Conservation (phyloP, 2,113 vertebrate genomes). For the Heterotis niloticus region DNA sequence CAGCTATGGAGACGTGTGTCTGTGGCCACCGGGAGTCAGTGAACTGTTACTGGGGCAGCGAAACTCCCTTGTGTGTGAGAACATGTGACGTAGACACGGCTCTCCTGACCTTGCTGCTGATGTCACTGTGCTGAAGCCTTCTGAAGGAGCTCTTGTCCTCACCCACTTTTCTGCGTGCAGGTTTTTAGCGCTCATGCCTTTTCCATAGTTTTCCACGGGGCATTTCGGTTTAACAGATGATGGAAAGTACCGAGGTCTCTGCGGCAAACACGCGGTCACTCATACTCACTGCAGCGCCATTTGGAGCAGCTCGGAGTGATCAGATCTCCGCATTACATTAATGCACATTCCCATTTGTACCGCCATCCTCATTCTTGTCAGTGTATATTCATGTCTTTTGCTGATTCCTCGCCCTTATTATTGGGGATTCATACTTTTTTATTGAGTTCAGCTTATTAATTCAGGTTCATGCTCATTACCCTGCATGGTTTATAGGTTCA, state of each 20-base stretch:
- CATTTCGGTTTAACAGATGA: neutral
- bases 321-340: neutral
- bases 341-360: neutral
- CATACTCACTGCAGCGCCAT: no score
- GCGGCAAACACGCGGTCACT: no score
- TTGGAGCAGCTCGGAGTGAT: no score
- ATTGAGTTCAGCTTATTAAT: constrained; percentile 11
- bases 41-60: no score
- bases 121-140: no score
- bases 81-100: no score
- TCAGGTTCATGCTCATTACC: constrained; percentile 10
- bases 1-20: no score
- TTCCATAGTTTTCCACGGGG: neutral
- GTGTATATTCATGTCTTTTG: neutral
- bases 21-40: no score
- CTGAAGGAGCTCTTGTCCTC: neutral
- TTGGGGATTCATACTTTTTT: neutral
- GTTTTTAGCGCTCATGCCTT: neutral
- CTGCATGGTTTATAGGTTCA: neutral
- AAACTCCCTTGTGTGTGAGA: neutral
- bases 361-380: neutral
- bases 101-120: neutral
- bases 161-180: neutral
- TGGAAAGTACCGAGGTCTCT: neutral
- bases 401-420: neutral